Evolutionary conservation across 2,888 invertebrate species (phyloP), one percentile per base, ranked within the genome.

Genomic region (Spodoptera littoralis): DNA sequence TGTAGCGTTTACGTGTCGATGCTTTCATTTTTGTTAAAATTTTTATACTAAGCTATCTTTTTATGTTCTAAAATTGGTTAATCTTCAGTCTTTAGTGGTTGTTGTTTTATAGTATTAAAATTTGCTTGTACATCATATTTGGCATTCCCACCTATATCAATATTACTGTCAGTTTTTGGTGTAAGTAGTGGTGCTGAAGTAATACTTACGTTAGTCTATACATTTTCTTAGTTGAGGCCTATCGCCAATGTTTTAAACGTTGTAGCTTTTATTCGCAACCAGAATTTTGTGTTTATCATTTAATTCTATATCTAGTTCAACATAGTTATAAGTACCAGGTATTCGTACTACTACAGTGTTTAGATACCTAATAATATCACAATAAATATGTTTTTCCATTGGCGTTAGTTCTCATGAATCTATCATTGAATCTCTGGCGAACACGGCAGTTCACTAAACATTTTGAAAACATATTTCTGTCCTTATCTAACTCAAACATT

Each of bases 131-230:
- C 66, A 56, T 73, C 52, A 66, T 68, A 53, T 75, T 77, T 73
- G 78, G 78, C 70, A 78, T 85, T 77, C 86, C 85, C 85, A 85
- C 85, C 85, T 84, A 80, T 73, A 65, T 77, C 56, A 62, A 36
- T 69, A 12, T 30, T 46, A 60, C 67, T 69, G 57, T 64, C 73
- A 69, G 76, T 75, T 77, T 74, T 76, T 76, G 62, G 67, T 65
- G 64, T 79, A 76, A 78, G 77, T 82, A 83, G 82, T 80, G 85
- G 85, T 85, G 84, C 85, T 85, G 84, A 76, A 78, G 43, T 73
- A 68, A 75, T 70, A 72, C 47, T 79, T 74, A 76, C 60, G 55
- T 65, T 72, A 73, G 64, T 59, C 45, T 63, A 58, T 58, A 53
- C 13, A 57, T 66, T 70, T 60, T 42, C 60, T 66, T 64, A 66